These are phyloP conservation scores for Napeogenes sylphis DNA, from an alignment of 2,888 invertebrate species.

Conservation along the genomic window DNA sequence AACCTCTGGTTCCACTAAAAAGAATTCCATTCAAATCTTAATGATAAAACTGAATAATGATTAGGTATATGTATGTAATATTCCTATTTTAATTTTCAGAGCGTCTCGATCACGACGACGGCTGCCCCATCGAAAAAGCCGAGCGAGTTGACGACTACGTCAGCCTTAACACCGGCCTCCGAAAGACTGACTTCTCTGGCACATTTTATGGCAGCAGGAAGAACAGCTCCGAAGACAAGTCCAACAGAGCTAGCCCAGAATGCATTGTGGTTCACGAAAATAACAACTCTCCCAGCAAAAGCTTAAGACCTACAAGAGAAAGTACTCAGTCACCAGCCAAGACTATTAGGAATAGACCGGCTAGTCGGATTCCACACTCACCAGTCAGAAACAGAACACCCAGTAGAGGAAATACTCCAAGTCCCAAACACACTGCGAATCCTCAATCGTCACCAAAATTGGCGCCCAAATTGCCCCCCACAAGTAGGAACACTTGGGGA, in stretches of 20 bases:
- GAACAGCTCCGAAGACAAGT: slow-evolving; percentile 61
- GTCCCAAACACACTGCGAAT: slow-evolving; percentile 59
- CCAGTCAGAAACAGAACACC: slow-evolving; percentile 61
- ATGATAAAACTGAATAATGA: neutral
- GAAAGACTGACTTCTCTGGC: slow-evolving; percentile 83
- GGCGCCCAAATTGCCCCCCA: slow-evolving; percentile 62
- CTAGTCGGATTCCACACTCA: slow-evolving; percentile 69
- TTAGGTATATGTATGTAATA: neutral
- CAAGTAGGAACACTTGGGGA: slow-evolving; percentile 84
- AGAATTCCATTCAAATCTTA: too few relatives aligned
- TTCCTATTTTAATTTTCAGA: slow-evolving; percentile 60
- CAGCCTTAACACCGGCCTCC: slow-evolving; percentile 82
- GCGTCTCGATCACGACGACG: slow-evolving; percentile 80
- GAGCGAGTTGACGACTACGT: slow-evolving; percentile 77
- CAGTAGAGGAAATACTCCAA: slow-evolving; percentile 67
- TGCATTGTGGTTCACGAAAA: slow-evolving; percentile 59
- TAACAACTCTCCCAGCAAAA: slow-evolving; percentile 68
- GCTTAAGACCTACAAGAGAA: slow-evolving; percentile 61
- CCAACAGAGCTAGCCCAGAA: slow-evolving; percentile 64
- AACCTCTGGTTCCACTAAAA: too few relatives aligned
- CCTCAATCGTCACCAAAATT: slow-evolving; percentile 67
- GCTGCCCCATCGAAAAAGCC: slow-evolving; percentile 60
- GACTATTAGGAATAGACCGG: slow-evolving; percentile 62
- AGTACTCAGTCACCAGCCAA: slow-evolving; percentile 59
- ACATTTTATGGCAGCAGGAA: slow-evolving; percentile 78